A percentile compares a stretch with the other conserved stretches of the same genome.
Conservation (phyloP, 2,888 invertebrate genomes). For the Altica lythri region DNA sequence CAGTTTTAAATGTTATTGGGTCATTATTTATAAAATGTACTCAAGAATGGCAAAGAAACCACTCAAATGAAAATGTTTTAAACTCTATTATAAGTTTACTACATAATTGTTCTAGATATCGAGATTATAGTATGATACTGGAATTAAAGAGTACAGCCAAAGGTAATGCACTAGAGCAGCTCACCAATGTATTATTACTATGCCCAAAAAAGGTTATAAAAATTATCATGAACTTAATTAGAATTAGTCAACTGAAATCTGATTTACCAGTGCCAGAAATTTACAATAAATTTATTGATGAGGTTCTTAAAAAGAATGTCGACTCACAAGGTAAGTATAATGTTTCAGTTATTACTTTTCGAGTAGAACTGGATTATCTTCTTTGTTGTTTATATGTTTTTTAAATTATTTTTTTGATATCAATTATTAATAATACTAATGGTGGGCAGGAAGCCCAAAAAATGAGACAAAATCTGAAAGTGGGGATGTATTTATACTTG, state of each 20-base stretch:
- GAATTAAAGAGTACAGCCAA: conserved; percentile 49
- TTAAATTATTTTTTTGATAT: too few relatives aligned
- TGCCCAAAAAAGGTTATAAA: conserved; percentile 50
- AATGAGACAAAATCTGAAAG: too few relatives aligned
- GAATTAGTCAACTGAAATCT: conserved; percentile 46
- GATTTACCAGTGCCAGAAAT: conserved; percentile 52
- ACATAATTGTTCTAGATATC: conserved; percentile 49
- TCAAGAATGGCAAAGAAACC: conserved; percentile 45
- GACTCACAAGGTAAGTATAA: conserved; percentile 7
- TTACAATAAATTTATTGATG: conserved; percentile 46
- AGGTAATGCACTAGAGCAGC: conserved; percentile 49
- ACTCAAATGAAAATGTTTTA: conserved; percentile 47
- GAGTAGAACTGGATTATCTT: too few relatives aligned
- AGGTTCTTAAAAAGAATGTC: conserved; percentile 37
- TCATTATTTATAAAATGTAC: conserved; percentile 52
- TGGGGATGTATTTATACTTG: too few relatives aligned
- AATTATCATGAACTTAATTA: conserved; percentile 52
- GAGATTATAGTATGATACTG: conserved; percentile 44
- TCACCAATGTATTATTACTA: conserved; percentile 48
- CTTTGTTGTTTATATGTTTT: too few relatives aligned
- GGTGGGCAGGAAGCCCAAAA: too few relatives aligned
- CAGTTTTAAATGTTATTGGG: conserved; percentile 47
- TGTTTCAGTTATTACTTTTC: neutral
- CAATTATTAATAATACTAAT: too few relatives aligned
- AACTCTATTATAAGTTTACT: conserved; percentile 49